phyloP scores from a whole-genome alignment of 2,113 vertebrate species.

The Myocastor coypus region DNA sequence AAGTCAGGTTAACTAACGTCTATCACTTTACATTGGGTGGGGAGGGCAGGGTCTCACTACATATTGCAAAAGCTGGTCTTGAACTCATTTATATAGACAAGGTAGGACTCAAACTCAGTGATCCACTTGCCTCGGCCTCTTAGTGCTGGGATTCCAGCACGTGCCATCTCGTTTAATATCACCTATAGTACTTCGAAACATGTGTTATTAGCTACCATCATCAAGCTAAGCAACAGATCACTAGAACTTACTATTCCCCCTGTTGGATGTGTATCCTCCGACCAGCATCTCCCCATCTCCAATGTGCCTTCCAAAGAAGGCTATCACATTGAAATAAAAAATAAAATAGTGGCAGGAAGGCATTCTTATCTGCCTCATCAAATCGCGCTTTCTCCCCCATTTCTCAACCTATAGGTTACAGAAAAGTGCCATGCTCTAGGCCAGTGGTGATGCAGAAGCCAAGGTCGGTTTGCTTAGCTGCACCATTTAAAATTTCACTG shows the following conservation, averaged over 20 bases:
- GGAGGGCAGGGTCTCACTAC: background rate
- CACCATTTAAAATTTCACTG: conserved; percentile 34
- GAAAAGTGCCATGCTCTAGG: background rate
- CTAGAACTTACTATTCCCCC: background rate
- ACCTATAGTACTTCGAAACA: background rate
- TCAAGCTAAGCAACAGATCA: background rate
- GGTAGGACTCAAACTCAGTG: background rate
- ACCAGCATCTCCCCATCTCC: background rate
- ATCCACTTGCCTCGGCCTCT: background rate
- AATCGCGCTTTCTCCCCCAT: background rate
- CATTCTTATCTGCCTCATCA: background rate
- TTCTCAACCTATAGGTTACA: background rate
- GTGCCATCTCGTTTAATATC: background rate
- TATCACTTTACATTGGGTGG: background rate
- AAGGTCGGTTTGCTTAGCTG: background rate
- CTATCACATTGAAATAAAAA: background rate
- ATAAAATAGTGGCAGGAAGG: background rate
- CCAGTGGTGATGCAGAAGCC: background rate
- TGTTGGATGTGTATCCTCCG: background rate
- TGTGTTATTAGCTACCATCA: background rate
- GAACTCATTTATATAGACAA: background rate
- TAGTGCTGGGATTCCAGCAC: background rate
- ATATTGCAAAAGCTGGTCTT: background rate
- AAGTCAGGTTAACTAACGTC: background rate
- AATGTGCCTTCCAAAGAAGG: background rate